Base-by-base conservation (phyloP, 2,888 invertebrate species). In the Xestia ashworthii region DNA sequence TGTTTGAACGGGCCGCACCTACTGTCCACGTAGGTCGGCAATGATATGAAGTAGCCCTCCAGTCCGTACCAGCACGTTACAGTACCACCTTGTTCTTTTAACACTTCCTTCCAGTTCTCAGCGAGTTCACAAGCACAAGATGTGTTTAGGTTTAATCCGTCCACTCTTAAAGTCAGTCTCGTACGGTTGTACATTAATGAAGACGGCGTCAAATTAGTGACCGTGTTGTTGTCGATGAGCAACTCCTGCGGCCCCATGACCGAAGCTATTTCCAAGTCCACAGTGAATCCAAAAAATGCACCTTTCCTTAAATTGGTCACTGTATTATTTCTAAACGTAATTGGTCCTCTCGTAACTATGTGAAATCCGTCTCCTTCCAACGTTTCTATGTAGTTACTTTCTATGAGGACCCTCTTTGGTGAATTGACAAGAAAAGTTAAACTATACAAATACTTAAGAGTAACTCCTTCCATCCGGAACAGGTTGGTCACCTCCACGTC, bases 401-500 rank as follows among this genome's bases (percentile, higher is more conserved):
- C 97, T 88, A 98, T 96, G 81, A 97, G 96, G 80, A 98, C 97
- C 86, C 96, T 97, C 91, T 97, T 96, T 89, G 98, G 97, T 89
- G 97, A 97, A 88, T 95, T 97, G 83, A 98, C 96, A 87, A 98
- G 97, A 94, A 98, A 98, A 41, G 98, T 98, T 85, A 97, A 97
- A 87, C 98, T 98, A 87, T 97, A 97, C 68, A 98, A 94, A 84
- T 96, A 97, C 76, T 97, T 96, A 89, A 98, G 97, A 67, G 92
- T 96, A 81, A 98, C 97, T 84, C 98, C 97, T 82, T 97, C 97
- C 89, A 98, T 97, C 86, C 97, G 95, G 84, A 98, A 97, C 77
- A 97, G 96, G 88, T 98, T 97, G 72, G 97, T 97, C 60, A 98
- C 97, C 89, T 98, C 98, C 70, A 98, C 95, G 88, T 98, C 98